Base-by-base conservation (phyloP, 2,888 invertebrate genomes). In the Pandemis corylana region DNA sequence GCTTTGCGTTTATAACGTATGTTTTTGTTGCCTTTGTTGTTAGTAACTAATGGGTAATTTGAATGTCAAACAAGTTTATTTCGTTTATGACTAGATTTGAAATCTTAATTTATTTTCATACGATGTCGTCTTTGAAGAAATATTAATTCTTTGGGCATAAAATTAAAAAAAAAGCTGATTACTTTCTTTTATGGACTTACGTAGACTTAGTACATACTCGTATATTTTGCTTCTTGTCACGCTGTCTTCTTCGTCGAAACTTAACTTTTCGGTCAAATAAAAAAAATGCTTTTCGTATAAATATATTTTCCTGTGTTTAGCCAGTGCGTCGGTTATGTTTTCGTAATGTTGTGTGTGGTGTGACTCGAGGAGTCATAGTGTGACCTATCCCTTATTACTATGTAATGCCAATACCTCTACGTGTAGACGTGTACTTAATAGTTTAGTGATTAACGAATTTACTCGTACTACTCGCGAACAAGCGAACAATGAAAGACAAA, bases 401-500 rank as follows among this genome's bases (percentile, higher is more conserved):
- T 87, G 80, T 84, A 83, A 85, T 83, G 82, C 84, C 85, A 86
- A 86, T 87, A 86, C 85, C 85, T 87, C 84, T 87, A 86, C 81
- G 81, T 85, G 81, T 89, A 90, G 85, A 84, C 86, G 81, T 67
- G 67, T 90, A 90, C 83, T 85, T 87, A 85, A 88, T 91, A 91
- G 89, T 87, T 88, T 91, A 92, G 90, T 90, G 78, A 91, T 87
- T 90, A 90, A 91, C 91, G 92, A 93, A 93, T 93, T 93, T 92
- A 92, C 89, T 91, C 90, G 84, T 91, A 90, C 87, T 90, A 89
- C 85, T 92, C 93, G 93, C 92, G 89, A 80, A 80, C 81, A 87
- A 88, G 94, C 93, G 93, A 93, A 90, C 90, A 91, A 94, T 93
- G 95, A 95, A 95, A 95, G 95, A 95, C 95, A 94, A 94, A 94